phyloP scores from a whole-genome alignment of 2,888 invertebrate species.

The Thera obeliscata region DNA sequence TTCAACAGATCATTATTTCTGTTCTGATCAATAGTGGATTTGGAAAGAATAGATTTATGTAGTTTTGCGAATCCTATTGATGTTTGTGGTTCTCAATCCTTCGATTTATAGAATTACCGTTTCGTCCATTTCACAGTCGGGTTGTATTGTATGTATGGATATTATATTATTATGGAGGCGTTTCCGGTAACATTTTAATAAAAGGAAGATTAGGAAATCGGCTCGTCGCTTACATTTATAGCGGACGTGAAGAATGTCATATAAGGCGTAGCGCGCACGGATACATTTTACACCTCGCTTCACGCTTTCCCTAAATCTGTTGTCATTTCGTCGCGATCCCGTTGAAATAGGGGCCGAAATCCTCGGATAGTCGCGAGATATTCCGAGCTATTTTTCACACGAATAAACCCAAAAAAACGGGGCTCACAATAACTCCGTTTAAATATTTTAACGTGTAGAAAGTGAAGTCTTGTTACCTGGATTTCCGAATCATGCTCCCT shows the following conservation, averaged over 20 bases:
- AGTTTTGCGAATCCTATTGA: no score
- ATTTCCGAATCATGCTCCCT: conserved; percentile 36
- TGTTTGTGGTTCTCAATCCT: no score
- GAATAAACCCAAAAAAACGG: conserved; percentile 46
- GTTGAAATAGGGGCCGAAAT: conserved; percentile 76
- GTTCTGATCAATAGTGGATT: no score
- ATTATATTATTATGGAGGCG: not conserved
- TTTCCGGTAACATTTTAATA: conserved; percentile 69
- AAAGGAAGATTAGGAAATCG: conserved; percentile 75
- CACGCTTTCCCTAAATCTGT: conserved; percentile 82
- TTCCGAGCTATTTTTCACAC: conserved; percentile 79
- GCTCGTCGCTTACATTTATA: conserved; percentile 72
- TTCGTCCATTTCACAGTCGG: no score
- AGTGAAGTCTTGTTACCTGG: conserved; percentile 69
- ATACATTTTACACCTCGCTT: conserved; percentile 83
- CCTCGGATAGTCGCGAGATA: conserved; percentile 77
- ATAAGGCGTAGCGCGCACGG: conserved; percentile 74
- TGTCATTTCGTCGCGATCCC: conserved; percentile 81
- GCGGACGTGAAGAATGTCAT: conserved; percentile 80
- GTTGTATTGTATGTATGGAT: no score
- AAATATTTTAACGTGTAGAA: conserved; percentile 77
- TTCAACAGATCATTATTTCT: no score
- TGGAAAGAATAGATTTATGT: no score
- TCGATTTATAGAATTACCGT: no score
- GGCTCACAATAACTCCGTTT: conserved; percentile 60